These are phyloP conservation scores for Molossus alvarezi DNA, from an alignment of 2,797 vertebrate species.

Conservation along the genomic window DNA sequence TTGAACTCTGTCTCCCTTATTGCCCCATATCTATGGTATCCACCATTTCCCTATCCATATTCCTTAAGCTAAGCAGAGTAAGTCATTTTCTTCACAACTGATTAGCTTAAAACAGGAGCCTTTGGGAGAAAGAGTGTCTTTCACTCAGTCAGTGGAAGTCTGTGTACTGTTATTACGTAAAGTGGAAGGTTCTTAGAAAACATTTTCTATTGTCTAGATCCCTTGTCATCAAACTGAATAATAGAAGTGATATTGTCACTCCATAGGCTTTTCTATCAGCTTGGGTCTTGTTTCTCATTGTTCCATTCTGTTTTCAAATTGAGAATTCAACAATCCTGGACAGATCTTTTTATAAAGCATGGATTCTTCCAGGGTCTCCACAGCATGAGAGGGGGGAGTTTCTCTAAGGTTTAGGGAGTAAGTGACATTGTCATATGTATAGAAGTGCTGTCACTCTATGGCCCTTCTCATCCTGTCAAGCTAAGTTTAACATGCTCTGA, in stretches of 20 bases:
- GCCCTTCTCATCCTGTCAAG: not conserved
- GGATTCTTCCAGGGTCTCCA: not conserved
- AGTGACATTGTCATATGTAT: not conserved
- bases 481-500: not conserved
- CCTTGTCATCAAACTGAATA: conserved; percentile 11
- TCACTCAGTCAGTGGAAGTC: not conserved
- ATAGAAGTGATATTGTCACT: not conserved
- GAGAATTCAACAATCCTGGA: not conserved
- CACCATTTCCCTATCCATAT: not conserved
- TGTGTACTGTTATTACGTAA: not conserved
- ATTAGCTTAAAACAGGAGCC: no score
- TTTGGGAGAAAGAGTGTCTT: not conserved
- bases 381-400: not conserved
- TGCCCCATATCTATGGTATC: not conserved
- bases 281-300: not conserved
- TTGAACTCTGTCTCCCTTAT: not conserved
- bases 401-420: not conserved
- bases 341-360: not conserved
- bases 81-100: no score
- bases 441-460: not conserved
- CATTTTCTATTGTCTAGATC: not conserved
- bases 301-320: not conserved
- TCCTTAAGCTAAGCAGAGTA: no score
- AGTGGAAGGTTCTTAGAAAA: not conserved
- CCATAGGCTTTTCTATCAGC: not conserved